Percentiles rank a stretch among this genome's conserved stretches.
phyloP scores from a whole-genome alignment of 2,888 invertebrate species.

The Carterocephalus palaemon region DNA sequence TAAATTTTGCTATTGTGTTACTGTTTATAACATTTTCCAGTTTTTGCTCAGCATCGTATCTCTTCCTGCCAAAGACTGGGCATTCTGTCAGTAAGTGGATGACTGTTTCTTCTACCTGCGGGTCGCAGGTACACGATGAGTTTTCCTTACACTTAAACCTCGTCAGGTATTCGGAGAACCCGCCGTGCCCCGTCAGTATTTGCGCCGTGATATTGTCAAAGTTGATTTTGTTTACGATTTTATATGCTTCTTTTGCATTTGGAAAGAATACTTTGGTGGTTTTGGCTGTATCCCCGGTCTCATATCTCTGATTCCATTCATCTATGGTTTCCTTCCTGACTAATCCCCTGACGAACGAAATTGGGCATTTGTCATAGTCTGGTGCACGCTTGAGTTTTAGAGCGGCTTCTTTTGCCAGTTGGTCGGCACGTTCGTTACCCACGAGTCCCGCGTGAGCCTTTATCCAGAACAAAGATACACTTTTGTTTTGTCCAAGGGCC shows the following conservation, averaged over 20 bases:
- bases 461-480: too few species aligned
- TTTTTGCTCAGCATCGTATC: background rate
- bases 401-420: background rate
- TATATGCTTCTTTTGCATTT: background rate
- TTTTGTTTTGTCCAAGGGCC: background rate
- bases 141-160: background rate
- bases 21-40: background rate
- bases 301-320: background rate
- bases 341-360: background rate
- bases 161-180: background rate
- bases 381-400: background rate
- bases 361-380: background rate
- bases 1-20: background rate
- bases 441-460: too few species aligned
- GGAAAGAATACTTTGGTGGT: background rate
- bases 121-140: background rate
- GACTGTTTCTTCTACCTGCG: background rate
- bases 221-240: background rate
- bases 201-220: background rate
- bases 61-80: background rate
- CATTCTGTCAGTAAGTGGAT: background rate
- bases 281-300: background rate
- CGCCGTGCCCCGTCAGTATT: background rate
- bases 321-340: background rate
- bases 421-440: too few species aligned